Base-by-base conservation (phyloP, 37 sponge, comb jelly and placozoan species). In the Halisarca cf. caerulea region DNA sequence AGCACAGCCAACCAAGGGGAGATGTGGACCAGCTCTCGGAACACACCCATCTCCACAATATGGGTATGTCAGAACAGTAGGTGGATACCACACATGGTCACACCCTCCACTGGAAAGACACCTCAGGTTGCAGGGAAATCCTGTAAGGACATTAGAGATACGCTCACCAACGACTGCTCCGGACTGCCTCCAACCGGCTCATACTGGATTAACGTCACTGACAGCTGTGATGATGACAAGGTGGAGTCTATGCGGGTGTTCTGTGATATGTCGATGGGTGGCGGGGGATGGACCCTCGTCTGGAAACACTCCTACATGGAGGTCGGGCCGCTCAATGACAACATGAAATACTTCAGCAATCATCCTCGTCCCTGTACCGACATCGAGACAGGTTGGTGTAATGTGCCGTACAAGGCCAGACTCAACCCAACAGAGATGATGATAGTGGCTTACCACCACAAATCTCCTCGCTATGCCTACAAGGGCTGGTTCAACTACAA, bases 231-330 rank as follows among this genome's bases (percentile, higher is more conserved):
- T 47, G 51, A 11, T 47, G 51, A 47, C 6, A 6, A 47, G 11
- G n/a, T n/a, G n/a, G 51, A 47, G 9, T 47, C 51, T 11, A 47
- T 47, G 51, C 6, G 51, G 64, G 62, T 59, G n/a, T 61, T 60
- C 39, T 81, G 82, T 60, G 82, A 81, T 24, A 81, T 81, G 62
- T 30, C 11, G 0, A 21, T 61, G 60, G 66, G 60, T 60, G 82
- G 82, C 33, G 82, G 82, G 24, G 82, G 82, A 25, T 81, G 82
- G 82, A 81, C 82, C 34, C 36, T 81, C 36, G 82, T 81, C 24
- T 81, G 82, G 82, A 58, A 81, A 40, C 82, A 81, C 43, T 81
- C 82, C 23, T 81, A 81, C 82, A 81, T 81, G 82, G 82, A 81
- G 62, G 62, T 61, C 18, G 21, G n/a, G 8, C 82, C 82, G 1